These are phyloP conservation scores for Apotomis betuletana DNA, from an alignment of 2,888 invertebrate species.

Conservation along the genomic window DNA sequence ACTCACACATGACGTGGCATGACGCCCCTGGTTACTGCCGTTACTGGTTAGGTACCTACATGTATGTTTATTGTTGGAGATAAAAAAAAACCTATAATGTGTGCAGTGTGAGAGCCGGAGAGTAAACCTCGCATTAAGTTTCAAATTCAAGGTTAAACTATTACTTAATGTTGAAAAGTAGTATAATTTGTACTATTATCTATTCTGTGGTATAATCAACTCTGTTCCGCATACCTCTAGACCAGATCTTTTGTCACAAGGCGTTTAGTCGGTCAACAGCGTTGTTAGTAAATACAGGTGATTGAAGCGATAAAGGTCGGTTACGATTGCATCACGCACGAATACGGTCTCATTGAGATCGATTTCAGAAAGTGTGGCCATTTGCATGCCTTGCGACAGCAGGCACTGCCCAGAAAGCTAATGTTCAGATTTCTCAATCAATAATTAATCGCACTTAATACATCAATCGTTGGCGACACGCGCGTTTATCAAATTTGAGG, in stretches of 20 bases:
- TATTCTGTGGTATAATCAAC: too few species aligned
- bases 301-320: conserved; percentile 41
- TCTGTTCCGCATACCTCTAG: conserved; percentile 1
- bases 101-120: neutral
- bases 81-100: too few species aligned
- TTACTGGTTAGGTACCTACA: too few species aligned
- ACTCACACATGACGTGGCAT: too few species aligned
- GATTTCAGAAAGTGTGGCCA: conserved; percentile 50
- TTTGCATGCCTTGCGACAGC: conserved; percentile 48
- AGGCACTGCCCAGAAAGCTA: conserved; percentile 25
- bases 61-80: too few species aligned
- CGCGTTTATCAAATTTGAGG: conserved; percentile 12
- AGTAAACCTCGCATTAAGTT: neutral
- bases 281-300: conserved; percentile 22
- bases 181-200: too few species aligned
- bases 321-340: conserved; percentile 45
- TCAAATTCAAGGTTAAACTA: conserved; percentile 18
- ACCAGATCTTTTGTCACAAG: conserved; percentile 2
- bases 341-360: conserved; percentile 41
- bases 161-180: conserved; percentile 21
- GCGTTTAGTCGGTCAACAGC: conserved; percentile 18
- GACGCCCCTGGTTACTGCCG: too few species aligned
- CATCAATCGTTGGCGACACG: conserved; percentile 21
- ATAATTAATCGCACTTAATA: conserved; percentile 33
- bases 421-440: conserved; percentile 34